These are phyloP conservation scores for Anhinga anhinga DNA, from an alignment of 2,113 vertebrate species.

Conservation along the genomic window DNA sequence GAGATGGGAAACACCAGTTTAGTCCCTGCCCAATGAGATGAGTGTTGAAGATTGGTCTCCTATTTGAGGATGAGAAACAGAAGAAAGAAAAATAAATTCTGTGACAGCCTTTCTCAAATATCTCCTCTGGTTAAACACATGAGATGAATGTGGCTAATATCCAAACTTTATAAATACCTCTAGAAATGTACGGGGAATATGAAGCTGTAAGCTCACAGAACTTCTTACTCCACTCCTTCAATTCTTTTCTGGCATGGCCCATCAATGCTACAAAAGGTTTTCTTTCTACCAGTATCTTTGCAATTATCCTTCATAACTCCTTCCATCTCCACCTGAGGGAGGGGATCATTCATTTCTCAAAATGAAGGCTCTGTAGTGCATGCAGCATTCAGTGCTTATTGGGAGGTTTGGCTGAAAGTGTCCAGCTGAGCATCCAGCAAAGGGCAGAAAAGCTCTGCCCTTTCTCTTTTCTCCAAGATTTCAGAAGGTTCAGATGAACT, in stretches of 20 bases:
- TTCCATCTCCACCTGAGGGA: neutral
- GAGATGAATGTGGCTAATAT: neutral
- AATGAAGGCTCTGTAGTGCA: neutral
- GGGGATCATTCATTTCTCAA: neutral
- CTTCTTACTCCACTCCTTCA: neutral
- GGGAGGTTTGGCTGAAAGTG: neutral
- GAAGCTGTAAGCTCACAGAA: neutral
- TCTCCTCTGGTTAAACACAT: neutral
- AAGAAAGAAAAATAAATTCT: neutral
- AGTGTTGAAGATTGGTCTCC: neutral
- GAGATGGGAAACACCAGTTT: neutral
- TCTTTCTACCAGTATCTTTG: neutral
- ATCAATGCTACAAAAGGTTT: neutral
- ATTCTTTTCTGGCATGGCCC: neutral
- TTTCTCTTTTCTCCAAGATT: neutral
- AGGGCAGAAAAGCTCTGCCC: neutral
- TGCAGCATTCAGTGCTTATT: neutral
- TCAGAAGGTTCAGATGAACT: neutral
- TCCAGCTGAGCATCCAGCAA: neutral
- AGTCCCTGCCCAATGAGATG: neutral
- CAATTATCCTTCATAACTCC: neutral
- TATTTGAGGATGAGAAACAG: neutral
- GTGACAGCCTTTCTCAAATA: neutral
- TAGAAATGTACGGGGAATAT: neutral
- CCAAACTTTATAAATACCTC: neutral